phyloP scores from a whole-genome alignment of 23 tunicate genomes.

The Trididemnum clinides region DNA sequence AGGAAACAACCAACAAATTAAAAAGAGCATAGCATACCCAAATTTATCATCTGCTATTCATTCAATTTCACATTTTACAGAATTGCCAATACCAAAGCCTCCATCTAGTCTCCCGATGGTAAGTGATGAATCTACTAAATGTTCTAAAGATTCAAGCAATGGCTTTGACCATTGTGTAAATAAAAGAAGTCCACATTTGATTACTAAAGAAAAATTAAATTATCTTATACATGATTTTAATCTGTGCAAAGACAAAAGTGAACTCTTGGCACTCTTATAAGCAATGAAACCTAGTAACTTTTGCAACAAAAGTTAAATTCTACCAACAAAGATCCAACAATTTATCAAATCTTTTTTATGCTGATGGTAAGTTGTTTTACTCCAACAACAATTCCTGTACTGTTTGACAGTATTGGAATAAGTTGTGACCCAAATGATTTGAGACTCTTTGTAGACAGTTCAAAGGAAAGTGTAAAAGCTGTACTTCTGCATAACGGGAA shows the following conservation, averaged over 20 bases:
- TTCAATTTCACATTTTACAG: not conserved
- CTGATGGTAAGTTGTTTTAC: too few relatives aligned
- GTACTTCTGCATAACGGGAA: too few relatives aligned
- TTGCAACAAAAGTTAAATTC: slow-evolving; percentile 10
- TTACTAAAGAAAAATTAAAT: slow-evolving; percentile 16
- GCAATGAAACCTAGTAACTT: slow-evolving; percentile 23
- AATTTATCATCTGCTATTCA: slow-evolving; percentile 8
- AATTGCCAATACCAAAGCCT: slow-evolving; percentile 2
- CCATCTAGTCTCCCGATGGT: not conserved
- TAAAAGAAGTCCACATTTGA: slow-evolving; percentile 8
- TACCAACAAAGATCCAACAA: slow-evolving; percentile 22
- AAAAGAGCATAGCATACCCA: not conserved
- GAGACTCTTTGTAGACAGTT: too few relatives aligned
- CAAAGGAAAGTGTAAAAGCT: too few relatives aligned
- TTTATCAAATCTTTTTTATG: too few relatives aligned
- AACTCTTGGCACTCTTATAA: slow-evolving; percentile 6
- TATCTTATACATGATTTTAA: slow-evolving; percentile 2
- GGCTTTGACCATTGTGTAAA: not conserved
- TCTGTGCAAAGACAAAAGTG: not conserved
- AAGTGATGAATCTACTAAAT: slow-evolving; percentile 3
- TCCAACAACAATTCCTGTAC: too few relatives aligned
- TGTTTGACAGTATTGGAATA: too few relatives aligned
- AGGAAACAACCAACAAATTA: not conserved
- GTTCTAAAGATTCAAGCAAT: not conserved
- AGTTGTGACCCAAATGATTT: too few relatives aligned